Percentiles rank a stretch among this genome's conserved stretches.
These are phyloP conservation scores for Mercenaria mercenaria DNA, from an alignment of 1,140 invertebrate genomes.

Conservation along the genomic window DNA sequence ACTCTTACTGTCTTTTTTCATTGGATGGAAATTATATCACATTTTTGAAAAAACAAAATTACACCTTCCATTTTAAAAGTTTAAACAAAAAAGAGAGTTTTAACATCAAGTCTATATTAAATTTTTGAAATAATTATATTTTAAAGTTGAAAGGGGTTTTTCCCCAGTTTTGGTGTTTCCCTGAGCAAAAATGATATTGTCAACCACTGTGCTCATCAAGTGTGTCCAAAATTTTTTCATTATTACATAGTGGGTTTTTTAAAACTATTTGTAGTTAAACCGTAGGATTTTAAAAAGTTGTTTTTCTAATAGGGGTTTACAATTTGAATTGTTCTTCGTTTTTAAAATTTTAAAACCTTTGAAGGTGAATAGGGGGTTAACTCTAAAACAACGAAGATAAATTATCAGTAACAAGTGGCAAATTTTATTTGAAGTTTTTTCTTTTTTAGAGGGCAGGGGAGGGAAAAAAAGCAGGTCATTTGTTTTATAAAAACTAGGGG, in stretches of 20 bases:
- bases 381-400: conserved; percentile 19
- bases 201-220: conserved; percentile 29
- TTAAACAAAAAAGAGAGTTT: no score
- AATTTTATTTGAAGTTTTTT: conserved; percentile 16
- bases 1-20: no score
- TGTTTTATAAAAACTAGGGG: neutral
- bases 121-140: no score
- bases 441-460: neutral
- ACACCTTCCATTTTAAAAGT: no score
- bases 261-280: conserved; percentile 24
- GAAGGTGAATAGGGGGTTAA: neutral
- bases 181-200: conserved; percentile 32
- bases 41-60: no score
- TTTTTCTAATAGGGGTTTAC: conserved; percentile 30
- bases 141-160: no score
- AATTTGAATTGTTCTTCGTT: neutral
- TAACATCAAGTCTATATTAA: no score
- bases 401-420: neutral
- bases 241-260: conserved; percentile 39
- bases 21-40: no score
- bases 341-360: neutral
- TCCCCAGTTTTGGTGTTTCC: conserved; percentile 25
- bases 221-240: conserved; percentile 52
- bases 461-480: conserved; percentile 18
- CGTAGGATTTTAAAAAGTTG: conserved; percentile 4